Evolutionary conservation across 1,140 invertebrate genomes (phyloP).

Genomic region (Drosophila ohnishii): DNA sequence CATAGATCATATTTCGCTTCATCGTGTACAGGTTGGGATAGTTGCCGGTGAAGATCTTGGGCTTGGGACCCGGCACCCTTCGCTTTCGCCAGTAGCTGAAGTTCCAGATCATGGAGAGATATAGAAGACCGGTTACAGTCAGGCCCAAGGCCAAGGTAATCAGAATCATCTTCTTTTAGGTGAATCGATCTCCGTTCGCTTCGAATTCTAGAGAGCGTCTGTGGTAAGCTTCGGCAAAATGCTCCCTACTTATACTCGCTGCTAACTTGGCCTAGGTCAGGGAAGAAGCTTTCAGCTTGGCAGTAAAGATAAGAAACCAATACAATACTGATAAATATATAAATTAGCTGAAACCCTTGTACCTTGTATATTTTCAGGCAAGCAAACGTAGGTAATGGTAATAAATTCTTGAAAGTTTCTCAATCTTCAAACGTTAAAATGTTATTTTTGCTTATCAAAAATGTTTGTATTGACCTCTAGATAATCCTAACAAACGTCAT

Average conservation of each 20-base stretch:
- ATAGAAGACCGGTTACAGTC: constrained; percentile 42
- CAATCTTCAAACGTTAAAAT: background rate
- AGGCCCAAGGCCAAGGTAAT: constrained; percentile 47
- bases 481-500: background rate
- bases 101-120: constrained; percentile 75
- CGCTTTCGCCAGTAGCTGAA: constrained; percentile 78
- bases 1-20: constrained; percentile 60
- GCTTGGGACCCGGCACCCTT: constrained; percentile 66
- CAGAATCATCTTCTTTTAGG: constrained; percentile 28
- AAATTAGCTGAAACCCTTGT: background rate
- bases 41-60: constrained; percentile 68
- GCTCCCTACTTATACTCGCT: constrained; percentile 13
- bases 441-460: background rate
- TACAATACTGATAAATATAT: background rate
- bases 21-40: constrained; percentile 59
- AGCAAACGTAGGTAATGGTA: background rate
- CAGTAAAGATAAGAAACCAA: background rate
- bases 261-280: background rate
- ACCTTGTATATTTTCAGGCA: background rate
- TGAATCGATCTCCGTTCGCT: background rate
- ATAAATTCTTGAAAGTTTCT: background rate
- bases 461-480: background rate
- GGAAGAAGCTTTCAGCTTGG: background rate
- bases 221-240: background rate
- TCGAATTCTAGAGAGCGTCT: background rate